Evolutionary conservation across 2,797 vertebrate species (phyloP), one percentile per base, ranked within the genome.

Genomic region (Nannoperca obscura): DNA sequence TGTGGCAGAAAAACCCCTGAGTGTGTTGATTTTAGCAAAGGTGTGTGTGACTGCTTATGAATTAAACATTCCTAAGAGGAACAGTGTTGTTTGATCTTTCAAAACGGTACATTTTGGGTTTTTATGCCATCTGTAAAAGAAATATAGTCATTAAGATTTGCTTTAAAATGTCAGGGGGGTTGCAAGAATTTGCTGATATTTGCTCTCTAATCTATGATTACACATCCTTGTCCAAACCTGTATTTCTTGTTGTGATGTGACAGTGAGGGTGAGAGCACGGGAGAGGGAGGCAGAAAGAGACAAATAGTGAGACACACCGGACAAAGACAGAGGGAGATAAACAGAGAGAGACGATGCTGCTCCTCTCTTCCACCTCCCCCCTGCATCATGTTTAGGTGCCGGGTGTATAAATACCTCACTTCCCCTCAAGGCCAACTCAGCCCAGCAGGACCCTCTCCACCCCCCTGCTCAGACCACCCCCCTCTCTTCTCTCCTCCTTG

Each of bases 331-430:
- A 75, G 65, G 71, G 64, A 77, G 80, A 71, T 46, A 85, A 87
- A 86, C 53, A 79, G 49, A 86, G 57, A 52, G 83, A 88, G 88
- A 90, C 83, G 84, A 84, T 84, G 60, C 88, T 61, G 67, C 88
- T 86, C 73, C 72, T 79, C 78, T 74, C 80, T 78, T 22, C 71
- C 59, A 42, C 70, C 52, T 7, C 73, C 52, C 40, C 63, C 81
- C 73, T 74, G 82, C 85, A 80, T 86, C 86, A 90, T 92, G 80
- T 88, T 85, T 89, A 91, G 87, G 89, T 85, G 84, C 55, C 32
- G 89, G 82, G 84, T 93, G 92, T 94, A 93, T 94, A 89, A 93
- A 93, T 95, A 96, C 90, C 79, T 78, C 27, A 40, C 67, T 71
- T 63, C n/a, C 83, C 91, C 30, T 0, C 22, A 7, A 88, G 94